Evolutionary conservation across 2,888 invertebrate genomes (phyloP).

Genomic region (Lasioglossum pauxillum): DNA sequence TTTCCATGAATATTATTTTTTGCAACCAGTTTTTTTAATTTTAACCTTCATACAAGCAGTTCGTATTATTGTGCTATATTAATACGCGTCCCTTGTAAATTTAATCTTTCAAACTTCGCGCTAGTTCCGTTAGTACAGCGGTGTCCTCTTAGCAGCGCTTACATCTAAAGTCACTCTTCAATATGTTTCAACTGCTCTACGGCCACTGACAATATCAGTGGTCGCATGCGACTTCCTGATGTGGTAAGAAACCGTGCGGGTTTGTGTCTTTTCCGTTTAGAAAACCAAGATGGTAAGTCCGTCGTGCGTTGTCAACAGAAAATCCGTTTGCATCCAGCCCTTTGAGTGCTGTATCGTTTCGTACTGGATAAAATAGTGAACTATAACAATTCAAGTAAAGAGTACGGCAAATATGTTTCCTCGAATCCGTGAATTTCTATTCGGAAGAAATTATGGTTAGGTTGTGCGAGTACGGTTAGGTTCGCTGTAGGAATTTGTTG

Average conservation of each 20-base stretch:
- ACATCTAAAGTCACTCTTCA: too few relatives aligned
- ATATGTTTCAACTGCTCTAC: too few relatives aligned
- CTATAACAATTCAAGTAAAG: conserved; percentile 63
- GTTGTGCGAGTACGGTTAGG: conserved; percentile 1
- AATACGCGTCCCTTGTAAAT: too few relatives aligned
- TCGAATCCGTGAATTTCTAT: conserved; percentile 30
- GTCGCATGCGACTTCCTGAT: conserved; percentile 52
- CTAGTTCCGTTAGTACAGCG: too few relatives aligned
- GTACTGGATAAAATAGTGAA: conserved; percentile 55
- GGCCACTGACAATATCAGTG: too few relatives aligned
- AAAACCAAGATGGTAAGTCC: conserved; percentile 81
- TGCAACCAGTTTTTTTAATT: too few relatives aligned
- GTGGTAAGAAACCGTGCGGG: conserved; percentile 39
- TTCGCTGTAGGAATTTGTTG: conserved; percentile 15
- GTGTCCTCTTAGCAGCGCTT: too few relatives aligned
- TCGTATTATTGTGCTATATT: too few relatives aligned
- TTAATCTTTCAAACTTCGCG: too few relatives aligned
- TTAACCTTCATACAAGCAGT: too few relatives aligned
- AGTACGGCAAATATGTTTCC: conserved; percentile 48
- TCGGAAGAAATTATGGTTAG: conserved; percentile 19
- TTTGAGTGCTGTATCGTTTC: conserved; percentile 27
- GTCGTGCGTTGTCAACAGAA: conserved; percentile 56
- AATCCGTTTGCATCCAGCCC: conserved; percentile 77
- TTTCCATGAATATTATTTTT: too few relatives aligned
- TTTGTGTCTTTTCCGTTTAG: conserved; percentile 77